Evolutionary conservation across 2,888 invertebrate genomes (phyloP).

Genomic region (Drosophila meridionalis): DNA sequence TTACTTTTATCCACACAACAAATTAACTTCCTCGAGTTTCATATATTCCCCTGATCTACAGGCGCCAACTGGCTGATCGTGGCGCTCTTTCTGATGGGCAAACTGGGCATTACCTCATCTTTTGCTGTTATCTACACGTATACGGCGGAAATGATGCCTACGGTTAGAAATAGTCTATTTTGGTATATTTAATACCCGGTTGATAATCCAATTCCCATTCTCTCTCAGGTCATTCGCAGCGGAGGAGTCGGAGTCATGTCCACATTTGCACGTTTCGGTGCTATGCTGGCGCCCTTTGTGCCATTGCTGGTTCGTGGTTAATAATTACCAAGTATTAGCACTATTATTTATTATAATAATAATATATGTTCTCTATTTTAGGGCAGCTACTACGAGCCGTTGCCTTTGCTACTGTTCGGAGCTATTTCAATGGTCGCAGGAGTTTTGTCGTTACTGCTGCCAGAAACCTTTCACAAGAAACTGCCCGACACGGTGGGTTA

Average conservation of each 20-base stretch:
- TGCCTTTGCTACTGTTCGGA: conserved; percentile 87
- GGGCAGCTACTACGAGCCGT: conserved; percentile 86
- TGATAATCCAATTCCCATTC: not conserved
- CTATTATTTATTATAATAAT: not conserved
- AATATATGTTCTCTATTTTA: conserved; percentile 51
- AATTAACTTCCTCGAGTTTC: not conserved
- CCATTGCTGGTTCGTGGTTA: conserved; percentile 86
- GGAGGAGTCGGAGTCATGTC: conserved; percentile 88
- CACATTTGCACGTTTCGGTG: conserved; percentile 87
- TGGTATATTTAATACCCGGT: not conserved
- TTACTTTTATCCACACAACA: not conserved
- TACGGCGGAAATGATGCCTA: conserved; percentile 85
- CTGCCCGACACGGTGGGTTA: conserved; percentile 87
- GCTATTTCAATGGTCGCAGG: conserved; percentile 86
- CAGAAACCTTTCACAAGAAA: conserved; percentile 88
- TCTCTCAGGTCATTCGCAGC: conserved; percentile 85
- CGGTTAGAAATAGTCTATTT: conserved; percentile 57
- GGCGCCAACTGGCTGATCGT: conserved; percentile 86
- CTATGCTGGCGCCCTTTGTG: conserved; percentile 88
- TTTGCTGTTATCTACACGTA: conserved; percentile 88
- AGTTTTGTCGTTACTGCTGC: conserved; percentile 86
- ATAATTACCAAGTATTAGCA: not conserved
- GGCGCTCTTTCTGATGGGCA: conserved; percentile 87
- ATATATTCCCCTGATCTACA: conserved; percentile 56
- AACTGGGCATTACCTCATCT: conserved; percentile 88